Base-by-base conservation (phyloP, 2,113 vertebrate genomes). In the Neolamprologus sp. region DNA sequence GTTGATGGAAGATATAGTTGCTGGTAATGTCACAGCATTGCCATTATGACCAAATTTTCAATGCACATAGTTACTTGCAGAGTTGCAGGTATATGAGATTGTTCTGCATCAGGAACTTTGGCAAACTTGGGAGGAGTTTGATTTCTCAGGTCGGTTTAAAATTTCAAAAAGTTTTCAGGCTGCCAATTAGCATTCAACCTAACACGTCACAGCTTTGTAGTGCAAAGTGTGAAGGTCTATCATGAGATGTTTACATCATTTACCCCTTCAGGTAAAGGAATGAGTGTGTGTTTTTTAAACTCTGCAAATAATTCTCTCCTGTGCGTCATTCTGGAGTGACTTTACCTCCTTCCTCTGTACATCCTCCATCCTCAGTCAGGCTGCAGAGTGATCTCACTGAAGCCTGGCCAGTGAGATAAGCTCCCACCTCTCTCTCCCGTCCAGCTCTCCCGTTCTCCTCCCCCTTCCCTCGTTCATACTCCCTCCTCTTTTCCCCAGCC, bases 351-450 rank as follows among this genome's bases (percentile, higher is more conserved):
- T 9, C 53, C 16, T 75, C 85, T 88, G 85, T 88, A 78, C 85
- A 84, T 85, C 65, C 85, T 87, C 88, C 85, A 51, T 86, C 89
- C 89, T 89, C 84, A 26, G 91, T 92, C 84, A 81, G 91, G 83
- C 90, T 92, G 92, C 89, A 87, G 81, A 83, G 83, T 95, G 95
- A 95, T 94, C 95, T 92, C 84, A 55, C 85, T 81, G 65, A 87
- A 87, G 94, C 92, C 94, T 95, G 95, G 93, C 89, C 84, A 87
- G n/a, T 37, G 89, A 91, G 91, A 95, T 94, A 94, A 95, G 95
- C 92, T 85, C 57, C 79, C 85, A 90, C 90, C 86, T 89, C 85
- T 88, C 91, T 90, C 82, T 91, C 86, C 85, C 42, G 35, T 91
- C 91, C 93, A 85, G 80, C 85, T 89, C 86, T 58, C 84, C 81